Percentiles rank a stretch among this genome's conserved stretches.
These are phyloP conservation scores for Formica exsecta DNA, from an alignment of 1,140 invertebrate genomes.

Conservation along the genomic window DNA sequence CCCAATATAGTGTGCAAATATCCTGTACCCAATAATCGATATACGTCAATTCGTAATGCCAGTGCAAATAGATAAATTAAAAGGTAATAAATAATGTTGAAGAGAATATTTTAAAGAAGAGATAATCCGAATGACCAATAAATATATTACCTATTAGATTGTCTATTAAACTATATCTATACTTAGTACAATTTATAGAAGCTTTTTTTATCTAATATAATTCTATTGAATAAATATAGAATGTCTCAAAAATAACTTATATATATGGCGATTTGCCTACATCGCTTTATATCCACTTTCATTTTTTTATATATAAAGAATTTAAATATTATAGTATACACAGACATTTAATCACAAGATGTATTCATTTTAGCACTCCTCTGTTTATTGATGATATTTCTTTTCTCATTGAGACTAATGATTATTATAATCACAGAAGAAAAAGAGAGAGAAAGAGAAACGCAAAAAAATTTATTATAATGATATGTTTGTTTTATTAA, in stretches of 20 bases:
- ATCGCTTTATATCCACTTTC: not conserved
- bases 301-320: slow-evolving; percentile 2
- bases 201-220: not conserved
- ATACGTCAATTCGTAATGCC: slow-evolving; percentile 44
- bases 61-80: slow-evolving; percentile 37
- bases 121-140: slow-evolving; percentile 8
- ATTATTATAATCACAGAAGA: slow-evolving; percentile 14
- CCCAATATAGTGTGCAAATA: not conserved
- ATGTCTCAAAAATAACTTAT: not conserved
- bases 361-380: slow-evolving; percentile 12
- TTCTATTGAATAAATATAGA: slow-evolving; percentile 21
- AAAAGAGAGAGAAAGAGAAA: not conserved
- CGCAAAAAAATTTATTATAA: slow-evolving; percentile 38
- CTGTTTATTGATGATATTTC: not conserved
- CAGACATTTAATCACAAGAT: slow-evolving; percentile 13
- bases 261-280: not conserved
- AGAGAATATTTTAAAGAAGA: slow-evolving; percentile 61
- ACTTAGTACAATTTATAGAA: slow-evolving; percentile 25
- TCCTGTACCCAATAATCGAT: not conserved
- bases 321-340: not conserved
- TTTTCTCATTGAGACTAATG: not conserved
- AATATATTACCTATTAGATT: not conserved
- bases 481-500: slow-evolving; percentile 71
- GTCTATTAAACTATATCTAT: slow-evolving; percentile 16
- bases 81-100: slow-evolving; percentile 16